phyloP scores from a whole-genome alignment of 1,140 invertebrate species.

The Rhagoletis pomonella region DNA sequence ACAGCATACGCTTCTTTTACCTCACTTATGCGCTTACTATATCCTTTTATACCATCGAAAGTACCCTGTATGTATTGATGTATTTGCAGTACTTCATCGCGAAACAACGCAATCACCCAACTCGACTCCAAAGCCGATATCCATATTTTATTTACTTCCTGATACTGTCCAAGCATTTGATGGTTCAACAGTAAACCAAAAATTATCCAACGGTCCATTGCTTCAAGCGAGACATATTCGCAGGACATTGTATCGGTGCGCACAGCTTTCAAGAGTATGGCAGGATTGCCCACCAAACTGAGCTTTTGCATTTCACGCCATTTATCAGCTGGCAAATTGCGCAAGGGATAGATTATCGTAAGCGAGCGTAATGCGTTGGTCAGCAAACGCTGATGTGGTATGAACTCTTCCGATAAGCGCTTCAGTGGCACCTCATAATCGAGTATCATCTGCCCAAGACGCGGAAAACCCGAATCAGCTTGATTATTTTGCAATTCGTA shows the following conservation, averaged over 20 bases:
- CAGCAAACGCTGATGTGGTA: conserved; percentile 93
- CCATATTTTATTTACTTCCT: conserved; percentile 92
- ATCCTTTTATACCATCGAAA: conserved; percentile 97
- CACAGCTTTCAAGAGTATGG: conserved; percentile 93
- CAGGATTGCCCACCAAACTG: conserved; percentile 93
- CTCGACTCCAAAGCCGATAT: conserved; percentile 92
- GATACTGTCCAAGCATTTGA: conserved; percentile 83
- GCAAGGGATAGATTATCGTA: conserved; percentile 88
- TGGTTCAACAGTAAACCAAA: conserved; percentile 95
- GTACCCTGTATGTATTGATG: conserved; percentile 95
- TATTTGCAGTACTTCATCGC: conserved; percentile 97
- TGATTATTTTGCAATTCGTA: conserved; percentile 96
- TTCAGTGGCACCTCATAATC: conserved; percentile 98
- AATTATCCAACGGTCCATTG: conserved; percentile 97
- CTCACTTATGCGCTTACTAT: conserved; percentile 92
- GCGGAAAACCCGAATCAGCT: conserved; percentile 93
- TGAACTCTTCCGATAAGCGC: conserved; percentile 97
- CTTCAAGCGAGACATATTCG: conserved; percentile 96
- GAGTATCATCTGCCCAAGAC: conserved; percentile 96
- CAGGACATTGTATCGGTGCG: conserved; percentile 97
- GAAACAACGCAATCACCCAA: conserved; percentile 95
- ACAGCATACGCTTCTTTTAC: conserved; percentile 95
- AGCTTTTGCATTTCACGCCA: conserved; percentile 96
- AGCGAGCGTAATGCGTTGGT: conserved; percentile 91
- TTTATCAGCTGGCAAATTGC: conserved; percentile 95